Base-by-base conservation (phyloP, 2,113 vertebrate genomes). In the Ictalurus punctatus region DNA sequence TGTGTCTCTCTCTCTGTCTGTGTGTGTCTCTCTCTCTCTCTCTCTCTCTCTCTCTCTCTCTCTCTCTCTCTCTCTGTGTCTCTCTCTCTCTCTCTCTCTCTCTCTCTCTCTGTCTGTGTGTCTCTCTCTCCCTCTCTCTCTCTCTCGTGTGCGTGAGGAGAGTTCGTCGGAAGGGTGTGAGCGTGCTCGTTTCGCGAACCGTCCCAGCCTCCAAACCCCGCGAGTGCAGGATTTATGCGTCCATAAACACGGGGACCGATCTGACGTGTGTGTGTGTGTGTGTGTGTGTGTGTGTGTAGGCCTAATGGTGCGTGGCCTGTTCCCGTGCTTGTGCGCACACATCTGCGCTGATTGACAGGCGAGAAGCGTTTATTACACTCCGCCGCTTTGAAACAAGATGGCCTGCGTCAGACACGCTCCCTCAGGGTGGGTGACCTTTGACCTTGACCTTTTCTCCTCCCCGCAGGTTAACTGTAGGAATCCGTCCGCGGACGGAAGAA, bases 291-390 rank as follows among this genome's bases (percentile, higher is more conserved):
- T 7, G 40, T 37, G 30, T 67, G 27, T 69, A 59, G 81, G 85
- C 89, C 87, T 90, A 84, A 88, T 87, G 88, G 85, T 65, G 82
- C 90, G 37, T 87, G 81, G 63, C 81, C 73, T 85, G 87, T 86
- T 87, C 78, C 79, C 71, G 61, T 58, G 78, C 74, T 78, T 52
- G 48, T 52, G 48, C 25, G 44, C 44, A 76, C 79, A 16, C 89
- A 19, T 79, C 65, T 79, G 44, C n/a, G n/a, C 58, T 91, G 90
- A 89, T 86, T 90, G 90, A 91, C 90, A 88, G 88, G 48, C n/a
- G 83, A 83, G 83, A 90, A 86, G 69, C 80, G 44, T 89, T 89
- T 81, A 91, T 91, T 87, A 58, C 63, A 67, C 85, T 82, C 63
- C 44, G 34, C 3, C n/a, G 83, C 88, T 91, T 89, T 91, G 83